Base-by-base conservation (phyloP, 2,888 invertebrate species). In the Agriopis marginaria region DNA sequence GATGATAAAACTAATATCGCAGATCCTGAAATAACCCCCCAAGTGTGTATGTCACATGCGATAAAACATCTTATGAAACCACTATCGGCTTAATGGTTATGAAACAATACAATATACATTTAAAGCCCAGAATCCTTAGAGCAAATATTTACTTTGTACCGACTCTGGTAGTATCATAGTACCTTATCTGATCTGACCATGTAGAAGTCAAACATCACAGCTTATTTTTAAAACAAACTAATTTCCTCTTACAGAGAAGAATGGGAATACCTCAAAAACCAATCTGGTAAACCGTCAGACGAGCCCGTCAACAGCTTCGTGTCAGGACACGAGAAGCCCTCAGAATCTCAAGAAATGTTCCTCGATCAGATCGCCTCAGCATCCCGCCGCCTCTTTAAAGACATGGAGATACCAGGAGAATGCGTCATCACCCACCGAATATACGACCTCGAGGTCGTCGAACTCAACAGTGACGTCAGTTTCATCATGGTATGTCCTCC, bases 361-460 rank as follows among this genome's bases (percentile, higher is more conserved):
- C 95, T 98, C 53, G 97, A 97, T 79, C 95, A 97, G 68, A 95
- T 98, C 47, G 96, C 97, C 0, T 95, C 96, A 44, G 97, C 97
- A 0, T 95, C 97, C 0, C 96, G 97, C 77, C 95, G 97, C 70
- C 95, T 98, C 0, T 97, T 98, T 82, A 96, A 95, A 79, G 97
- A 97, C 84, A 97, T 97, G 97, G 97, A 97, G 80, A 96, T 97
- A 72, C 95, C 95, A 54, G 83, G 95, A 12, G 96, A 97, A 61
- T 96, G 97, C 77, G 96, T 97, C 8, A 86, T 95, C 44, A 92
- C 95, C 71, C 97, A 98, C 92, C 95, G 99, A 80, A 94, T 99
- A 66, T 99, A 98, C 89, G 98, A 99, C 85, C 95, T 97, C 7
- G 99, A 99, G 93, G 97, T 99, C 50, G 96, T 99, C 74, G 99